Evolutionary conservation across 2,888 invertebrate species (phyloP).

Genomic region (Leucophenga maculata): DNA sequence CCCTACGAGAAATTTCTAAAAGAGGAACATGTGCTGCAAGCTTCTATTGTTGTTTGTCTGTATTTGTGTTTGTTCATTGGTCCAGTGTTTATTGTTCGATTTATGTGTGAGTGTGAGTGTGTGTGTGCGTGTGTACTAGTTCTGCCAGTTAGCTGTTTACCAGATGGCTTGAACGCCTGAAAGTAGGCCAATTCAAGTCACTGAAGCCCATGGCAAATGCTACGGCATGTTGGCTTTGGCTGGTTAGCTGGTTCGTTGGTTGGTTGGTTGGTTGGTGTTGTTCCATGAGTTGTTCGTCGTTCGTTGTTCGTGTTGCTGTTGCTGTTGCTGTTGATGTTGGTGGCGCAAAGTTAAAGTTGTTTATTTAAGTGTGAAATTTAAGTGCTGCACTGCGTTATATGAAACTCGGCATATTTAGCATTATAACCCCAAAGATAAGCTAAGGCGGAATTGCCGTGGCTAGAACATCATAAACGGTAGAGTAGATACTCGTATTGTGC

Average conservation of each 20-base stretch:
- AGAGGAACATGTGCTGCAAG: background rate
- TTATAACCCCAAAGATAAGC: constrained; percentile 54
- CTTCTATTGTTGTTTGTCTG: constrained; percentile 11
- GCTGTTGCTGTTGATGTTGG: no score
- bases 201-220: constrained; percentile 13
- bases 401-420: constrained; percentile 50
- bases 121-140: constrained; percentile 44
- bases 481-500: no score
- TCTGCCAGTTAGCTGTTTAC: constrained; percentile 60
- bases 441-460: background rate
- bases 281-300: background rate
- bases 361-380: constrained; percentile 64
- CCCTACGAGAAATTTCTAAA: background rate
- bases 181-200: constrained; percentile 58
- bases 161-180: constrained; percentile 46
- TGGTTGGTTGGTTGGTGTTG: no score
- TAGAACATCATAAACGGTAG: no score
- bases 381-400: constrained; percentile 54
- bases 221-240: constrained; percentile 10
- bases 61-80: constrained; percentile 24
- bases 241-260: no score
- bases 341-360: constrained; percentile 47
- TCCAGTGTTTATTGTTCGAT: constrained; percentile 55
- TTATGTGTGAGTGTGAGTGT: constrained; percentile 46
- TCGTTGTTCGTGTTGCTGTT: constrained; percentile 13